A percentile compares a stretch with the other conserved stretches of the same genome.
These are phyloP conservation scores for Protonibea diacanthus DNA, from an alignment of 2,797 vertebrate genomes.

Conservation along the genomic window DNA sequence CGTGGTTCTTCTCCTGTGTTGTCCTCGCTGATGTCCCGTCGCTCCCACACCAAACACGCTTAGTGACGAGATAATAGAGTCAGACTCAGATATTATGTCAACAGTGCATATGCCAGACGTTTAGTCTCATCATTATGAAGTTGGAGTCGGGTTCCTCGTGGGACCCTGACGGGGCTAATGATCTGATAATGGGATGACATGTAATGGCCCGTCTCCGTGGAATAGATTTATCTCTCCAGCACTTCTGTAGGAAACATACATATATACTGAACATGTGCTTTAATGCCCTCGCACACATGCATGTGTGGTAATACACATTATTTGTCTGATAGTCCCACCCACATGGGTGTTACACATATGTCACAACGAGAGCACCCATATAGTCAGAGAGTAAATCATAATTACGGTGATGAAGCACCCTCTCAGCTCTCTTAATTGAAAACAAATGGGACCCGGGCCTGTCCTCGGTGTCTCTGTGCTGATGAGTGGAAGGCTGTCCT, in stretches of 20 bases:
- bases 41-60: constrained; percentile 34
- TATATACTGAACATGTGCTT: constrained; percentile 4
- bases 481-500: constrained; percentile 40
- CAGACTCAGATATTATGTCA: constrained; percentile 65
- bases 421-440: constrained; percentile 63
- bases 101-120: constrained; percentile 69
- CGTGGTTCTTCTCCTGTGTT: constrained; percentile 52
- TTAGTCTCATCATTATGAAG: constrained; percentile 67
- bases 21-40: constrained; percentile 57
- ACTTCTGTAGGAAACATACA: constrained; percentile 15
- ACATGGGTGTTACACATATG: constrained; percentile 37
- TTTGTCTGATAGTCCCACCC: constrained; percentile 32
- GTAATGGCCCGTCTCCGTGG: constrained; percentile 63
- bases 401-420: constrained; percentile 66
- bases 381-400: constrained; percentile 59
- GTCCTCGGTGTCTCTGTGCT: constrained; percentile 34
- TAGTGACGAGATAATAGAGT: constrained; percentile 62
- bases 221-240: constrained; percentile 47
- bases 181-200: constrained; percentile 73
- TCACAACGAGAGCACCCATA: constrained; percentile 13
- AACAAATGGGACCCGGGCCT: constrained; percentile 52
- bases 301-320: constrained; percentile 19
- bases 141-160: constrained; percentile 50
- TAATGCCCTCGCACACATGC: not conserved
- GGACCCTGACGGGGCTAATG: constrained; percentile 65